A percentile compares a stretch with the other conserved stretches of the same genome.
Evolutionary conservation across 2,797 vertebrate species (phyloP).

Genomic region (Pseudochromis fuscus): DNA sequence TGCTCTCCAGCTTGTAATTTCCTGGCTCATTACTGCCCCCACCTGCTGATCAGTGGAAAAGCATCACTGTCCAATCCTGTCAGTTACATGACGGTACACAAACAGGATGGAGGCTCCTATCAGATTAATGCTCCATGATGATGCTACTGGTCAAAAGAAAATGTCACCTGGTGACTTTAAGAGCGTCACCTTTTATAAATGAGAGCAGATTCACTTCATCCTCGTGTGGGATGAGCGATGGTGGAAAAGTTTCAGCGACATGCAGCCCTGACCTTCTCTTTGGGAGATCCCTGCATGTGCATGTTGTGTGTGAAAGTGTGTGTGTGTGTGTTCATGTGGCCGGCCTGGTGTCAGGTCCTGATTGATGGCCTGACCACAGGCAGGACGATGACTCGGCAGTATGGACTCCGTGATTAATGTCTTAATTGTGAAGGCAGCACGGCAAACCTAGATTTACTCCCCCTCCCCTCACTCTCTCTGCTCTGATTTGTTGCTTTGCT

Average conservation of each 20-base stretch:
- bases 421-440: slow-evolving; percentile 81
- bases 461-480: slow-evolving; percentile 9
- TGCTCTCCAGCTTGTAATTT: not conserved
- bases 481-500: slow-evolving; percentile 54
- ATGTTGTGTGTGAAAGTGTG: slow-evolving; percentile 17
- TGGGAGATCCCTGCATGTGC: slow-evolving; percentile 31
- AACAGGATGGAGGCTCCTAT: not conserved
- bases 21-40: not conserved
- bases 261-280: slow-evolving; percentile 56
- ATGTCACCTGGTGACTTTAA: not conserved
- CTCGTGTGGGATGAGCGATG: slow-evolving; percentile 11
- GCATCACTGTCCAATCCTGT: no score
- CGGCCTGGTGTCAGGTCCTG: slow-evolving; percentile 63
- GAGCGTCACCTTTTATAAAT: not conserved
- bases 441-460: slow-evolving; percentile 68
- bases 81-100: not conserved
- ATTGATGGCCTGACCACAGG: slow-evolving; percentile 79
- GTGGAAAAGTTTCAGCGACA: slow-evolving; percentile 25
- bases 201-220: not conserved
- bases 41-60: not conserved
- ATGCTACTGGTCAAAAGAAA: not conserved
- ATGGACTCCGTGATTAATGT: slow-evolving; percentile 83
- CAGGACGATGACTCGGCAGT: slow-evolving; percentile 82
- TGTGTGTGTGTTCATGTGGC: slow-evolving; percentile 42
- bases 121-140: not conserved